Evolutionary conservation across 2,888 invertebrate species (phyloP), one percentile per base, ranked within the genome.

Genomic region (Sphaerophoria rueppellii): DNA sequence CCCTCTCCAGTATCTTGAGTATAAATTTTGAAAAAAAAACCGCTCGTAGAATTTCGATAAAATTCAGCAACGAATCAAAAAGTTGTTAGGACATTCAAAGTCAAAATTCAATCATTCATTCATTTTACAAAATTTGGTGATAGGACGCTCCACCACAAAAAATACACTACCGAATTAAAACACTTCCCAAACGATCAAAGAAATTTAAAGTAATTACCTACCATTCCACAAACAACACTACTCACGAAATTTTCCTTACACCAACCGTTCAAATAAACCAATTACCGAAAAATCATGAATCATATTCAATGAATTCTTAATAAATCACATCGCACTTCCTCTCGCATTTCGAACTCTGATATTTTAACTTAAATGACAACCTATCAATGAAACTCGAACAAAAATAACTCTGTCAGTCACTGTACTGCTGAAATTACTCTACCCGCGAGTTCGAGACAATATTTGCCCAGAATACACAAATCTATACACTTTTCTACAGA

Each of bases 321-420:
- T 50, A 50, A 48, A 35, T 50, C 50, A 46, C 35, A 50, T 48
- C 50, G 48, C 32, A 48, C 50, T 65, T 65, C 65, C 65, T 69
- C 3, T 7, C 60, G 4, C 43, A 9, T 43, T 43, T 9, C 55
- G 52, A 69, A 60, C 52, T 57, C 37, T 71, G 77, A 57, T 63
- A 71, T 77, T 71, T 77, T 14, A 55, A 12, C 14, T 50, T 65
- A 57, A 35, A 58, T 43, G 78, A 72, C 71, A 78, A 70, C 76
- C 69, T 58, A 65, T 57, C 65, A 48, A 65, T 65, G 50, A 65
- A 40, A 58, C 58, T 65, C 35, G 50, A 61, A 60, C 76, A 54
- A 48, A 70, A 76, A 76, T 76, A 70, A 61, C 69, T 46, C 54
- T 70, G 60, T 60, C 69, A 52, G 60, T 65, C 69, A 43, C 52